phyloP scores from a whole-genome alignment of 2,888 invertebrate genomes.

The Leptopilina drosophilae region DNA sequence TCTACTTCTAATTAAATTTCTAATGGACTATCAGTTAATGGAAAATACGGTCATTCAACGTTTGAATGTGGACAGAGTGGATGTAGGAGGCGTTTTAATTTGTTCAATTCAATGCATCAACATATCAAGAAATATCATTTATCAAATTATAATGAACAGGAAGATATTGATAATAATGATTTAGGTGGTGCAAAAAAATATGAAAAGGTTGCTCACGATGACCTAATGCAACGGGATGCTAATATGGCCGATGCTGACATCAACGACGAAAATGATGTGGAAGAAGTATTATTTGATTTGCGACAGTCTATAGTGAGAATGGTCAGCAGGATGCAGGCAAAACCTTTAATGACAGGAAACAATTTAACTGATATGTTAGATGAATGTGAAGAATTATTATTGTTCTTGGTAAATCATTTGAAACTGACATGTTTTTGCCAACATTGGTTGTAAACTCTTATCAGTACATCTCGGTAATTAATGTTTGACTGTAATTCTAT shows the following conservation, averaged over 20 bases:
- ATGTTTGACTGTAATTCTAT: constrained; percentile 49
- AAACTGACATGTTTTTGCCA: constrained; percentile 44
- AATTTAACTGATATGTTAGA: constrained; percentile 41
- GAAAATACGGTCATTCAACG: too few species aligned
- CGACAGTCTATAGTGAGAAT: constrained; percentile 38
- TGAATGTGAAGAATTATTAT: constrained; percentile 42
- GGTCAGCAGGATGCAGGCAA: constrained; percentile 45
- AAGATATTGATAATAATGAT: too few species aligned
- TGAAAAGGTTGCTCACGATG: not conserved
- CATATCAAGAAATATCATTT: too few species aligned
- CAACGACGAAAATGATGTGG: not conserved
- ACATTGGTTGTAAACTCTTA: constrained; percentile 43
- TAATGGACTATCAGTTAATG: too few species aligned
- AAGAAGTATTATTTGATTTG: constrained; percentile 28
- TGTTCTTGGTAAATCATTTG: not conserved
- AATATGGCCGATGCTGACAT: not conserved
- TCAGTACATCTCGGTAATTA: constrained; percentile 52
- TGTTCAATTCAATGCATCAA: too few species aligned
- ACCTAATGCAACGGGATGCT: not conserved
- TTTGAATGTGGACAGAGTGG: too few species aligned
- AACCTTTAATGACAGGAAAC: constrained; percentile 50
- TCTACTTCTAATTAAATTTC: too few species aligned
- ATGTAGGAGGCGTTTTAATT: too few species aligned
- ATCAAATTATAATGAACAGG: too few species aligned
- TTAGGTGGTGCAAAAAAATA: too few species aligned